Percentiles rank a stretch among this genome's conserved stretches.
Conservation (phyloP, 2,113 vertebrate genomes). For the Sciurus niger region DNA sequence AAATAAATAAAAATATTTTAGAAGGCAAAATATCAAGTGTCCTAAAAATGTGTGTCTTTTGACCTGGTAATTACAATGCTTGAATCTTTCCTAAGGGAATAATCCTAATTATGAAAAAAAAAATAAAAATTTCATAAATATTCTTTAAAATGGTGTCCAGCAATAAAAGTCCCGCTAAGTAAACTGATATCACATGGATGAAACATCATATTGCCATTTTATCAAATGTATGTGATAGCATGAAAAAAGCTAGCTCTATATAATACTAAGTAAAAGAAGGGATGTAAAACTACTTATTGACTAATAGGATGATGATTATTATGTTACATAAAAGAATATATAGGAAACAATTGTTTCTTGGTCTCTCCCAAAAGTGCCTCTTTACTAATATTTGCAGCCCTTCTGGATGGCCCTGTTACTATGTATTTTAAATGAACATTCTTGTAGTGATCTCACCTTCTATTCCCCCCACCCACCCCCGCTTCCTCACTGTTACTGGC, state of each 20-base stretch:
- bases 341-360: neutral
- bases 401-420: neutral
- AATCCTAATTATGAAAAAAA: neutral
- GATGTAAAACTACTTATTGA: neutral
- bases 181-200: neutral
- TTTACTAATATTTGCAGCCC: neutral
- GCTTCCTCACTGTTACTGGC: neutral
- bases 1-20: neutral
- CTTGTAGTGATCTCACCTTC: neutral
- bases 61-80: neutral
- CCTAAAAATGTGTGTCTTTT: neutral
- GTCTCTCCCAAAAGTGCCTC: neutral
- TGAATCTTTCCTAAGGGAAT: neutral
- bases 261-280: neutral
- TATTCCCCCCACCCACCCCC: too few species aligned
- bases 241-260: neutral
- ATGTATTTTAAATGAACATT: neutral
- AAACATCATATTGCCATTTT: slow-evolving; percentile 15
- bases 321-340: neutral
- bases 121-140: neutral
- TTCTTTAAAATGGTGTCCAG: neutral
- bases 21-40: neutral
- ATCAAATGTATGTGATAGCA: neutral
- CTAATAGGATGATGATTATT: neutral
- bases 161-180: neutral